phyloP scores from a whole-genome alignment of 2,113 vertebrate genomes.

The Colossoma macropomum region DNA sequence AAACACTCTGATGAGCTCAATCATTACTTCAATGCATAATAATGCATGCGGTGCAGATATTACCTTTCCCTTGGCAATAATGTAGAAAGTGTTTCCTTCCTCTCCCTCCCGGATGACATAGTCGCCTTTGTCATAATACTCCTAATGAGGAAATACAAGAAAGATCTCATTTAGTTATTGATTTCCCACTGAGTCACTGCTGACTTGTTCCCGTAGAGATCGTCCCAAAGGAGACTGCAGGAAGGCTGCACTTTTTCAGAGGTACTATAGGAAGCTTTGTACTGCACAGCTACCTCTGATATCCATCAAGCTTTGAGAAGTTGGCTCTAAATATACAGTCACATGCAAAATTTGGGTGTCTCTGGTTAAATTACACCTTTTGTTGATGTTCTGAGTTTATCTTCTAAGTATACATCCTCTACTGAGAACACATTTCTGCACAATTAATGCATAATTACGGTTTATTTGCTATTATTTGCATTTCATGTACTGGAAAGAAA shows the following conservation, averaged over 20 bases:
- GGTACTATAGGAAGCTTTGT: background rate
- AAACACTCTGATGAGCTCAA: background rate
- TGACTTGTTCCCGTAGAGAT: slow-evolving; percentile 36
- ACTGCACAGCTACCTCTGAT: background rate
- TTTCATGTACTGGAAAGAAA: too few species aligned
- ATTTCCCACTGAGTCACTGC: slow-evolving; percentile 51
- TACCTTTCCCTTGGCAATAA: slow-evolving; percentile 82
- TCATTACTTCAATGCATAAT: background rate
- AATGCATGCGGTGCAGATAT: slow-evolving; percentile 32
- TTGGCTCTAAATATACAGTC: background rate
- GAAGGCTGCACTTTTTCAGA: slow-evolving; percentile 27
- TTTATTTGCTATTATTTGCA: too few species aligned
- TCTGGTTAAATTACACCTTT: too few species aligned
- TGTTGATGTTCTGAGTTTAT: too few species aligned
- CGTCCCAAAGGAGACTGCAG: slow-evolving; percentile 31
- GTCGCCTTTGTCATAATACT: slow-evolving; percentile 80
- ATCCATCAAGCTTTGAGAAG: background rate
- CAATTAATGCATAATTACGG: too few species aligned
- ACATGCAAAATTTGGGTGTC: background rate
- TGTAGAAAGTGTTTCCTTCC: slow-evolving; percentile 81
- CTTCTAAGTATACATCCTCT: too few species aligned
- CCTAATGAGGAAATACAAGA: slow-evolving; percentile 65
- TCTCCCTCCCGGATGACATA: slow-evolving; percentile 80
- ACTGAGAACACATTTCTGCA: too few species aligned
- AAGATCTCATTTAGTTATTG: slow-evolving; percentile 57